These are phyloP conservation scores for Palythoa heliodiscus DNA, from an alignment of 92 coral and sea anemone genomes.

Conservation along the genomic window DNA sequence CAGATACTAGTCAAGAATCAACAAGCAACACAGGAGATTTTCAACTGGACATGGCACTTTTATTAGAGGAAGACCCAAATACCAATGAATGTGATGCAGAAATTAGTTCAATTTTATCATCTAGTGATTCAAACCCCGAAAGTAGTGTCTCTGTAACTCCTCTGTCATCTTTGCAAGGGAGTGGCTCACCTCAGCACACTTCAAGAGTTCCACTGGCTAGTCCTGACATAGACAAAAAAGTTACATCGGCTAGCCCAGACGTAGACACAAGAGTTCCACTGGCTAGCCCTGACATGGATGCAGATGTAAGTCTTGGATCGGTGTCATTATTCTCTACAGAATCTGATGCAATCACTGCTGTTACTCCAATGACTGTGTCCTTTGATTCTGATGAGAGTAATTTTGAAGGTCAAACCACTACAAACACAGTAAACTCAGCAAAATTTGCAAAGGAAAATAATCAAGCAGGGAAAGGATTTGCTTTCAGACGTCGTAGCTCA, in stretches of 20 bases:
- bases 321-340: constrained; percentile 33
- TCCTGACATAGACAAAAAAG: constrained; percentile 28
- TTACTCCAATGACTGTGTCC: constrained; percentile 15
- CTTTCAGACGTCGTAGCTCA: constrained; percentile 50
- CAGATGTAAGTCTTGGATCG: constrained; percentile 37
- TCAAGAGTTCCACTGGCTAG: constrained; percentile 32
- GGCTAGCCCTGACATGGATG: constrained; percentile 36
- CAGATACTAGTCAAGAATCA: constrained; percentile 41
- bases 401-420: constrained; percentile 3
- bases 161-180: constrained; percentile 19
- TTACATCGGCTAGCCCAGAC: no score
- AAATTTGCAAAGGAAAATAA: background rate
- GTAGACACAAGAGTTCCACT: background rate
- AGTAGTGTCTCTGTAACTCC: constrained; percentile 40
- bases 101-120: constrained; percentile 39
- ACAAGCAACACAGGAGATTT: constrained; percentile 25
- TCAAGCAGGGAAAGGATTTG: constrained; percentile 20
- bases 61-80: constrained; percentile 10
- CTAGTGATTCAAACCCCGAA: constrained; percentile 39
- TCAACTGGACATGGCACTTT: background rate
- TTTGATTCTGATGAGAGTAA: constrained; percentile 20
- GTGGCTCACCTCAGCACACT: constrained; percentile 31
- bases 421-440: background rate
- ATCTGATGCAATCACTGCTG: constrained; percentile 15
- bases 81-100: constrained; percentile 24